Evolutionary conservation across 2,113 vertebrate genomes (phyloP), one percentile per base, ranked within the genome.

Genomic region (Pseudolaguvia tuberculata): DNA sequence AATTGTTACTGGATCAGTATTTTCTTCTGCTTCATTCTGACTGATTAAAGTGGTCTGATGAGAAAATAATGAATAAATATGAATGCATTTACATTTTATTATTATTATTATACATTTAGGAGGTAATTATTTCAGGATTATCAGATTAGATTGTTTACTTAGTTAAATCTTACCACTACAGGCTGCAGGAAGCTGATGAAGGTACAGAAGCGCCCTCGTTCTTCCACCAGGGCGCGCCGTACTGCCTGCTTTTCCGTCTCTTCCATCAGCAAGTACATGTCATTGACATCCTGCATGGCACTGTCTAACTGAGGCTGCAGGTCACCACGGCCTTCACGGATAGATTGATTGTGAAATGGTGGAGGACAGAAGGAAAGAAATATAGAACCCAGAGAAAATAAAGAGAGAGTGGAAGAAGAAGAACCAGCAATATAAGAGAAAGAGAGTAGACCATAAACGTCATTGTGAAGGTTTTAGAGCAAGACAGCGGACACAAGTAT

Each of bases 171-270:
- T 86, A 99, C 96, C 95, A 99, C 95, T 18, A 99, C 94, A 0
- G 96, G 96, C 87, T 98, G 96, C 72, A 99, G 90, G 86, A 97
- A 95, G 70, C 93, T 83, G 81, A 94, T 96, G 87, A 99, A 97
- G 72, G 95, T 96, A 84, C 96, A 98, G 90, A 97, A 98, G 61
- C 96, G 93, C 0, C 95, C 94, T 2, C 96, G 88, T 83, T 99
- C 96, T 86, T 99, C 96, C 0, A 96, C 93, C 72, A 99, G 93
- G 6, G 96, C 96, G 13, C 94, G 91, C 80, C 96, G 93, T 66
- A 98, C 96, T 0, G 96, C 95, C 90, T 98, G 96, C 86, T 99
- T 98, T 90, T 99, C 96, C 0, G 92, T 99, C 88, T 99, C 96
- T 89, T 98, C 96, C 92, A 99, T 93, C 76, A 99, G 85, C 83